These are phyloP conservation scores for Perca schrenkii DNA, from an alignment of 2,113 vertebrate species.

Conservation along the genomic window DNA sequence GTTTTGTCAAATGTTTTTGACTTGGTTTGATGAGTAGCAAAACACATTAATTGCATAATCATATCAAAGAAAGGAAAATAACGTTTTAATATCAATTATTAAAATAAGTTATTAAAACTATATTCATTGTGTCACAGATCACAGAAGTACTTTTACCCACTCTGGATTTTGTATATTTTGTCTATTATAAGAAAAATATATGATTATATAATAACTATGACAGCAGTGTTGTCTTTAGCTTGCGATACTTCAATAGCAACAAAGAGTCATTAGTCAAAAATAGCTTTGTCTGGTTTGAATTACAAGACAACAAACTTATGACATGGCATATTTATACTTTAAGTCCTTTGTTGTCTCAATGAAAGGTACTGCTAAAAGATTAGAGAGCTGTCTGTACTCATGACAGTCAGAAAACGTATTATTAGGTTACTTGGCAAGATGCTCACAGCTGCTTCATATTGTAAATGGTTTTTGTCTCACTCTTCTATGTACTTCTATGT, in stretches of 20 bases:
- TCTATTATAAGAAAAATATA: not conserved
- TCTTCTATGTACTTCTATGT: not conserved
- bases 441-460: conserved; percentile 39
- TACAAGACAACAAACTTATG: conserved; percentile 38
- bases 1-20: not conserved
- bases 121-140: not conserved
- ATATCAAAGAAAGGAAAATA: not conserved
- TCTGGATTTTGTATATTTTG: not conserved
- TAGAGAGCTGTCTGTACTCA: conserved; percentile 64
- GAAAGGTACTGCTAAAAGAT: conserved; percentile 58
- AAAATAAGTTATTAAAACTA: not conserved
- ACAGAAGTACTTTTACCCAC: not conserved
- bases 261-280: conserved; percentile 61
- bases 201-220: conserved; percentile 26
- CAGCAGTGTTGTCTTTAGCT: conserved; percentile 10
- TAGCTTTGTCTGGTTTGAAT: conserved; percentile 62
- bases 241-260: conserved; percentile 42
- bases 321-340: conserved; percentile 54
- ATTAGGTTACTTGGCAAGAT: conserved; percentile 53
- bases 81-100: not conserved
- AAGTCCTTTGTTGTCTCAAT: conserved; percentile 54
- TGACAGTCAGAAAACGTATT: conserved; percentile 52
- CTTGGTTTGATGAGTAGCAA: not conserved
- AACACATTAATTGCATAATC: not conserved
- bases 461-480: conserved; percentile 5